phyloP scores from a whole-genome alignment of 2,113 vertebrate species.

The Platysteira castanea region DNA sequence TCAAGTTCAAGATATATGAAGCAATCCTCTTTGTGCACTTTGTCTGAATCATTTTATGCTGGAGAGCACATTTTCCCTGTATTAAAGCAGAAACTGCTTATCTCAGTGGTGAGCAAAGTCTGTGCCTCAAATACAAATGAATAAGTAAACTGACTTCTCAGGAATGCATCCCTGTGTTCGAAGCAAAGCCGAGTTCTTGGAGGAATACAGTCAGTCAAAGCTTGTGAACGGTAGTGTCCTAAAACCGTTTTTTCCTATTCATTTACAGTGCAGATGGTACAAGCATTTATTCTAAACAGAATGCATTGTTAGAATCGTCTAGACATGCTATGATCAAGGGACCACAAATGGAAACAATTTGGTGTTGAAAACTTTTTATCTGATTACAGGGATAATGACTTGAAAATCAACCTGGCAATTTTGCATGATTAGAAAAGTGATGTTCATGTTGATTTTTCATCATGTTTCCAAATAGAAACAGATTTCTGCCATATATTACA shows the following conservation, averaged over 20 bases:
- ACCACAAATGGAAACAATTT: neutral
- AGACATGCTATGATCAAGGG: neutral
- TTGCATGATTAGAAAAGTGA: slow-evolving; percentile 26
- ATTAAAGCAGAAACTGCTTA: neutral
- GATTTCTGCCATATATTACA: neutral
- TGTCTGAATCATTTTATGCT: neutral
- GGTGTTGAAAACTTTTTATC: neutral
- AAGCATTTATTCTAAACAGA: neutral
- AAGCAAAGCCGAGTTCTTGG: neutral
- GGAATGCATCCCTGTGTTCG: neutral
- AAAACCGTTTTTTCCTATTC: neutral
- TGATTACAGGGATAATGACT: slow-evolving; percentile 20
- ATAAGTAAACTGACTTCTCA: neutral
- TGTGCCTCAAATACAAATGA: slow-evolving; percentile 13
- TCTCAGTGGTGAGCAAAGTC: neutral
- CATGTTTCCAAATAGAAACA: slow-evolving; percentile 15
- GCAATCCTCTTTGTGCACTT: neutral
- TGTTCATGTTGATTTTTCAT: slow-evolving; percentile 26
- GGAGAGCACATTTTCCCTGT: neutral
- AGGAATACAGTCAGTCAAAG: neutral
- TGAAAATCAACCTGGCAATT: slow-evolving; percentile 36
- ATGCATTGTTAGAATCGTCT: neutral
- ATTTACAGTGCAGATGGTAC: neutral
- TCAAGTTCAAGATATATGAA: neutral
- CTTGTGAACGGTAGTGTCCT: neutral